Evolutionary conservation across 2,797 vertebrate genomes (phyloP), one percentile per base, ranked within the genome.

Genomic region (Neosilurus mollespiculum): DNA sequence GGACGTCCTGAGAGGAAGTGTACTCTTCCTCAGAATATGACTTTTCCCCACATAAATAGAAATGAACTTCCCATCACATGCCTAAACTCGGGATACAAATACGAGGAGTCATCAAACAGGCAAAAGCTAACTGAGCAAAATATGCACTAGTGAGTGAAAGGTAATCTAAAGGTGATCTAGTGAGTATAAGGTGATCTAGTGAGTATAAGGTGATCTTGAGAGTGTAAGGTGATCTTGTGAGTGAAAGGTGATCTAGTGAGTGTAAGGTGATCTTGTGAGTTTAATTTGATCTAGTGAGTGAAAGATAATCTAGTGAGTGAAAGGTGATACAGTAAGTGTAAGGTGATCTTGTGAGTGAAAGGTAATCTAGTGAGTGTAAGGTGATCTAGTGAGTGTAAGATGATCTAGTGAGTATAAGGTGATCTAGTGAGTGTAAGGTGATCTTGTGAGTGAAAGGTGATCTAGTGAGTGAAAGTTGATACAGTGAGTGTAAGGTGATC

Each of bases 1-100:
- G 65, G 30, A 43, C 66, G 58, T 69, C 64, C 65, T 69, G 65
- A 81, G 65, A 81, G 79, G 66, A 70, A 81, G n/a, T 24, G 66
- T 9, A 15, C 54, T 16, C 30, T 24, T 80, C 65, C 53, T 62
- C 76, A 59, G 73, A 76, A 30, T 26, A 5, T 0, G n/a, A 59
- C 18, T 37, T 10, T 59, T 37, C 7, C 10, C 54, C 56, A 76
- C 37, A 59, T 59, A 59, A 37, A 16, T 20, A 20, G 16, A 59
- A 26, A 14, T 22, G 2, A 0, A 18, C n/a, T 61, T 37, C 20
- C 43, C 9, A n/a, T 49, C 34, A 77, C 0, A 5, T 4, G n/a
- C 1, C 6, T 61, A 22, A n/a, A n/a, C 37, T 37, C 14, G 1
- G 24, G 5, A 0, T 16, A 22, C 10, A 43, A 61, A 61, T 9